Percentiles rank a stretch among this genome's conserved stretches.
Evolutionary conservation across 2,888 invertebrate genomes (phyloP).

Genomic region (Chironomus riparius): DNA sequence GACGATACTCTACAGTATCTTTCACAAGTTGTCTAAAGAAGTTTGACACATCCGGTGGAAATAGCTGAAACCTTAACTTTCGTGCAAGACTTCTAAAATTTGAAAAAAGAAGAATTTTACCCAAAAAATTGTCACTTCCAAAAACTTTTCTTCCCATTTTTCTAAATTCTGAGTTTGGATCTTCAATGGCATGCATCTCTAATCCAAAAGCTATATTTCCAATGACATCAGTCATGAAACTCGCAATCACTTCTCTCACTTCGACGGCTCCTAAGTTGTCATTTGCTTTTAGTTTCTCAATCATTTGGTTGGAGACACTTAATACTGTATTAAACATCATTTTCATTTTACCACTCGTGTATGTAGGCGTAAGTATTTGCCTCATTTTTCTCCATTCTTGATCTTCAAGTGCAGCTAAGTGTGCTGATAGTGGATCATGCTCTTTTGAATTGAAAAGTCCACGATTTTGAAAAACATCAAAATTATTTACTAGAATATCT

Average conservation of each 20-base stretch:
- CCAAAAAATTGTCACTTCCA: slow-evolving; percentile 11
- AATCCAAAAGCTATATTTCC: slow-evolving; percentile 39
- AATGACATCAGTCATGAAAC: slow-evolving; percentile 30
- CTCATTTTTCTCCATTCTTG: slow-evolving; percentile 29
- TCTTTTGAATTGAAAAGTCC: not conserved
- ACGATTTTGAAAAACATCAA: slow-evolving; percentile 6
- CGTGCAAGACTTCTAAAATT: not conserved
- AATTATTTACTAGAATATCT: slow-evolving; percentile 32
- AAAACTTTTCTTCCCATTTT: slow-evolving; percentile 26
- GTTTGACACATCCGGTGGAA: not conserved
- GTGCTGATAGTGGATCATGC: not conserved
- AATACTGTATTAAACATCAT: slow-evolving; percentile 34
- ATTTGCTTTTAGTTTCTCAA: slow-evolving; percentile 15
- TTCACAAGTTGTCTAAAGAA: not conserved
- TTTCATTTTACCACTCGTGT: slow-evolving; percentile 32
- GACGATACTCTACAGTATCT: slow-evolving; percentile 28
- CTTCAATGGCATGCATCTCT: slow-evolving; percentile 30
- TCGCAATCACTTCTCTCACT: slow-evolving; percentile 28
- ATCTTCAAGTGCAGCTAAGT: not conserved
- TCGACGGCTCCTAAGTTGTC: slow-evolving; percentile 26
- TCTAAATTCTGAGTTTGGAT: slow-evolving; percentile 34
- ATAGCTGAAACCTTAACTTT: not conserved
- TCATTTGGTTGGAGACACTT: slow-evolving; percentile 30
- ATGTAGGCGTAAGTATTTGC: slow-evolving; percentile 29
- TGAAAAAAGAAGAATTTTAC: not conserved